Evolutionary conservation across 2,113 vertebrate species (phyloP), one percentile per base, ranked within the genome.

Genomic region (Epinephelus cyanopodus): DNA sequence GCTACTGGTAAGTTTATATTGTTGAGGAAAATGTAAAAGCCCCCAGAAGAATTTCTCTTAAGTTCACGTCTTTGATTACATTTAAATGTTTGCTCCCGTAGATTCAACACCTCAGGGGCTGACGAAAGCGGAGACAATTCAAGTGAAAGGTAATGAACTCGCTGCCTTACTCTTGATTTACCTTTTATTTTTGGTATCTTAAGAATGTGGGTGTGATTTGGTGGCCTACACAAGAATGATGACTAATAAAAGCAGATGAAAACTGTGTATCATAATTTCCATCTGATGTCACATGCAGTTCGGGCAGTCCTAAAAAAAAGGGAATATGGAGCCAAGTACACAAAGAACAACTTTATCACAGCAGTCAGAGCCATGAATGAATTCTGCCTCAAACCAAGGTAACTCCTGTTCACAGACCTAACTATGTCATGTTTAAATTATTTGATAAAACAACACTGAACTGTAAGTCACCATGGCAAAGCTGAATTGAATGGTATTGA

Each of bases 351-450:
- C 93, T 99, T 99, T 90, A 99, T 99, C 94, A 99, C 98, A 53
- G 97, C 97, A 81, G 96, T 99, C 79, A 97, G 98, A 96, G 98
- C 98, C 79, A 97, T 99, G 95, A 99, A 99, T 88, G 98, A 99
- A 79, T 99, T 99, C 95, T 99, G 98, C 82, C 97, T 99, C 73
- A 99, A 99, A 93, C 96, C 97, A 92, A 99, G 97, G 98, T 99
- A 95, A 19, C 81, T 3, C 14, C 25, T 60, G 5, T 0, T 48
- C 13, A 1, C 42, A 14, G 1, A 7, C 54, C 2, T n/a, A 10
- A 19, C 6, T 5, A 4, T 56, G 48, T 42, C 29, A 15, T 19
- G 2, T 27, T 6, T 37, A 12, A 70, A 29, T 61, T 37, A 52
- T 69, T 29, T 18, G 19, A 12, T 53, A 5, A 5, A 42, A n/a